phyloP scores from a whole-genome alignment of 2,888 invertebrate genomes.

The Epirrhoe tristata region DNA sequence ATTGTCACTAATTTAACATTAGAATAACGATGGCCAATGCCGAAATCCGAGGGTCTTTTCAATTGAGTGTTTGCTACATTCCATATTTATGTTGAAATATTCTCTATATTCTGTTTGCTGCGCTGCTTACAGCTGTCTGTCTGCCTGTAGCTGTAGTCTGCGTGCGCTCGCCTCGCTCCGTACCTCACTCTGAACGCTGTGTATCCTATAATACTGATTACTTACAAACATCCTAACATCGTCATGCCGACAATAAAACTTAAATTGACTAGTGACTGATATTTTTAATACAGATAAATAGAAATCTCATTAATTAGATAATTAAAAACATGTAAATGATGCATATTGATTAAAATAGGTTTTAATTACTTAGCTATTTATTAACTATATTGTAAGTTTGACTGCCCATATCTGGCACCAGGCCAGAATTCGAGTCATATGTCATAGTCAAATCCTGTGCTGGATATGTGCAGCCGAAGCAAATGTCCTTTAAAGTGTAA shows the following conservation, averaged over 20 bases:
- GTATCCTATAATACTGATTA: slow-evolving; percentile 19
- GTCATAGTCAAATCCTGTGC: slow-evolving; percentile 38
- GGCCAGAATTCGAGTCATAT: slow-evolving; percentile 37
- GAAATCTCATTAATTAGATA: slow-evolving; percentile 80
- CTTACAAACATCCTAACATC: slow-evolving; percentile 55
- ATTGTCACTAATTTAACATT: slow-evolving; percentile 81
- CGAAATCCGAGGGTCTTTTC: slow-evolving; percentile 78
- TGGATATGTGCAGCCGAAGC: slow-evolving; percentile 41
- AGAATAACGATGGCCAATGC: slow-evolving; percentile 76
- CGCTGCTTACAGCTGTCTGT: slow-evolving; percentile 53
- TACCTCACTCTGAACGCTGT: slow-evolving; percentile 24
- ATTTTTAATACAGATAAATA: slow-evolving; percentile 69
- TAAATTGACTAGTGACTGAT: slow-evolving; percentile 67
- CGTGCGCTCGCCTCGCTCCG: background rate
- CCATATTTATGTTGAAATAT: slow-evolving; percentile 85
- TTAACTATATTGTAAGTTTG: slow-evolving; percentile 66
- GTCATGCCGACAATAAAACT: slow-evolving; percentile 48
- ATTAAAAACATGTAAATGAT: slow-evolving; percentile 67
- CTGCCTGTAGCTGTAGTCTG: slow-evolving; percentile 20
- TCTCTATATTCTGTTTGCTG: slow-evolving; percentile 68
- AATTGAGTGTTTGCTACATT: slow-evolving; percentile 85
- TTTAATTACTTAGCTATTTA: slow-evolving; percentile 78
- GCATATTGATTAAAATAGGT: slow-evolving; percentile 71
- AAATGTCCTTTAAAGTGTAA: slow-evolving; percentile 45
- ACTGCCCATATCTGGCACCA: slow-evolving; percentile 53